phyloP scores from a whole-genome alignment of 2,888 invertebrate species.

The Aphodius granarius region DNA sequence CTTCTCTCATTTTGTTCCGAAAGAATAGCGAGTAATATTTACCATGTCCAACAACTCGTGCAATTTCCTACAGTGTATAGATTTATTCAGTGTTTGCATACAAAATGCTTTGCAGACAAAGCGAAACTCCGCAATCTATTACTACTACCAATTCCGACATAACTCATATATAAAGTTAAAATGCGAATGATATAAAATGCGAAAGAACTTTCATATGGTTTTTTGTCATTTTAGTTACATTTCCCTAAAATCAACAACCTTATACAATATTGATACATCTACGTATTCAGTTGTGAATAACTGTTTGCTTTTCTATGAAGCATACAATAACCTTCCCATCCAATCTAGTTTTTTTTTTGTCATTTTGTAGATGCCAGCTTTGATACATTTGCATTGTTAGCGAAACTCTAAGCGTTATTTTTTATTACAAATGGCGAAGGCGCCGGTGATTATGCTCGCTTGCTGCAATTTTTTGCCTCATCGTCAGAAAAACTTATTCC shows the following conservation, averaged over 20 bases:
- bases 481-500: neutral
- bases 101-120: neutral
- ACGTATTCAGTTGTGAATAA: neutral
- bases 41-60: neutral
- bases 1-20: neutral
- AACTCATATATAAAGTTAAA: neutral
- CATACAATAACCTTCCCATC: neutral
- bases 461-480: neutral
- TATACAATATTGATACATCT: neutral
- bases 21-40: neutral
- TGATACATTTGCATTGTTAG: neutral
- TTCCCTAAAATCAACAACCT: too few relatives aligned
- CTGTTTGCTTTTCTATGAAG: neutral
- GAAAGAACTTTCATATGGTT: too few relatives aligned
- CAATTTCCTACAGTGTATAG: neutral
- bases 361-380: neutral
- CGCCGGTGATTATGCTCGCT: neutral
- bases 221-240: too few relatives aligned
- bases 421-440: neutral
- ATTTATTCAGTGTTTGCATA: neutral
- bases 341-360: neutral
- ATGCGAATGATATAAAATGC: too few relatives aligned
- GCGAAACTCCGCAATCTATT: neutral
- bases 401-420: neutral
- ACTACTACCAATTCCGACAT: neutral